These are phyloP conservation scores for Cheilinus undulatus DNA, from an alignment of 2,113 vertebrate genomes.

Conservation along the genomic window DNA sequence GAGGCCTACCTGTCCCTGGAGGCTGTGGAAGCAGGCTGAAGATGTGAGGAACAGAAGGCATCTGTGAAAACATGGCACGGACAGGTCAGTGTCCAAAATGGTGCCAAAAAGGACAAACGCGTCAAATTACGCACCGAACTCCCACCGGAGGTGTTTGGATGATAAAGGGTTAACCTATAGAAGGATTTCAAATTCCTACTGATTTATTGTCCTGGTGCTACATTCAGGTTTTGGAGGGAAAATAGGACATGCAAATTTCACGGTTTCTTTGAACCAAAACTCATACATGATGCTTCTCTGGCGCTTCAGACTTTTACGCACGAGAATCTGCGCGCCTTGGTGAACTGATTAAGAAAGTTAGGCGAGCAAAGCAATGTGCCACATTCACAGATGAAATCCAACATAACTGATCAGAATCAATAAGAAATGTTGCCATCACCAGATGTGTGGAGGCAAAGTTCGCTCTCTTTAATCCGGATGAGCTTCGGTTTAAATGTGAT, in stretches of 20 bases:
- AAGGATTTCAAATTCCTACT: constrained; percentile 22
- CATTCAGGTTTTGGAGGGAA: constrained; percentile 26
- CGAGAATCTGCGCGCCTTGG: background rate
- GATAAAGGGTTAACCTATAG: constrained; percentile 76
- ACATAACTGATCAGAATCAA: background rate
- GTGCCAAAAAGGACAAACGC: background rate
- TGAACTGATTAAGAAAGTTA: background rate
- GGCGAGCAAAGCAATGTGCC: background rate
- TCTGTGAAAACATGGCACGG: too few relatives aligned
- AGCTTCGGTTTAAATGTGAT: background rate
- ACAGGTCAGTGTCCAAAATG: background rate
- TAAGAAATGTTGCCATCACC: fast-evolving
- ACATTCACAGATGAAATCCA: background rate
- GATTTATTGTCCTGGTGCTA: constrained; percentile 55
- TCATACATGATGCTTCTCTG: background rate
- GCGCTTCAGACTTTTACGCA: constrained; percentile 9
- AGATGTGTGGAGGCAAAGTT: background rate
- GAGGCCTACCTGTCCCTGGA: constrained; percentile 55
- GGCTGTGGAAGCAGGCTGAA: background rate
- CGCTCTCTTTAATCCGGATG: background rate
- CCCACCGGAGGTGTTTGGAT: background rate
- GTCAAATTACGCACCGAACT: constrained; percentile 7
- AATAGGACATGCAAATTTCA: background rate
- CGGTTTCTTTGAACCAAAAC: background rate
- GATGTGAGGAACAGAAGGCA: too few relatives aligned